These are phyloP conservation scores for Platysteira castanea DNA, from an alignment of 2,113 vertebrate species.

Conservation along the genomic window DNA sequence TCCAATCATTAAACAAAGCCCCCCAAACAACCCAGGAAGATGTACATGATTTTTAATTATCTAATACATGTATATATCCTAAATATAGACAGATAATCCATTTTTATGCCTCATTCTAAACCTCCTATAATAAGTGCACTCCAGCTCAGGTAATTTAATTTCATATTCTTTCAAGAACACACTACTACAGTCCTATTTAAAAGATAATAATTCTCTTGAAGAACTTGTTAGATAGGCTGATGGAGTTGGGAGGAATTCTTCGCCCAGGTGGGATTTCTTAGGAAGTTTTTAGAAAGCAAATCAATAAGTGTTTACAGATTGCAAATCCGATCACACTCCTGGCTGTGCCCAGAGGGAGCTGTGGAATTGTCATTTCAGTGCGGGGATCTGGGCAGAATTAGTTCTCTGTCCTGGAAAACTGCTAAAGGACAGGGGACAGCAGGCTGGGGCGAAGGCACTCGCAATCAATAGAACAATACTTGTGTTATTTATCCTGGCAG, in stretches of 20 bases:
- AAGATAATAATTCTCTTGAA: neutral
- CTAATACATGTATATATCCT: neutral
- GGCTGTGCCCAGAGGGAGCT: neutral
- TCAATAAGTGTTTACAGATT: slow-evolving; percentile 13
- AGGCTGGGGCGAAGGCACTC: neutral
- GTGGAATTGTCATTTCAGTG: neutral
- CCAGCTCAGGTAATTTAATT: neutral
- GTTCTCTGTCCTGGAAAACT: neutral
- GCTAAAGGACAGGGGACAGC: neutral
- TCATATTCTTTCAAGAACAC: neutral
- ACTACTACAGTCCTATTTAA: neutral
- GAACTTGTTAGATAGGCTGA: neutral
- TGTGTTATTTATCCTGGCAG: neutral
- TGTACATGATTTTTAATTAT: neutral
- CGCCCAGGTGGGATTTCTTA: neutral
- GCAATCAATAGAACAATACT: neutral
- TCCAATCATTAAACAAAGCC: neutral
- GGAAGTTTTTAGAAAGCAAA: slow-evolving; percentile 40
- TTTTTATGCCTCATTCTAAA: neutral
- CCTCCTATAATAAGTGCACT: neutral
- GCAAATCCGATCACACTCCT: neutral
- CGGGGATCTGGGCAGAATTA: neutral
- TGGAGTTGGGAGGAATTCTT: neutral
- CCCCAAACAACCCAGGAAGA: neutral
- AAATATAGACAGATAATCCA: neutral